A percentile compares a stretch with the other conserved stretches of the same genome.
Evolutionary conservation across 2,888 invertebrate species (phyloP).

Genomic region (Andrena haemorrhoa): DNA sequence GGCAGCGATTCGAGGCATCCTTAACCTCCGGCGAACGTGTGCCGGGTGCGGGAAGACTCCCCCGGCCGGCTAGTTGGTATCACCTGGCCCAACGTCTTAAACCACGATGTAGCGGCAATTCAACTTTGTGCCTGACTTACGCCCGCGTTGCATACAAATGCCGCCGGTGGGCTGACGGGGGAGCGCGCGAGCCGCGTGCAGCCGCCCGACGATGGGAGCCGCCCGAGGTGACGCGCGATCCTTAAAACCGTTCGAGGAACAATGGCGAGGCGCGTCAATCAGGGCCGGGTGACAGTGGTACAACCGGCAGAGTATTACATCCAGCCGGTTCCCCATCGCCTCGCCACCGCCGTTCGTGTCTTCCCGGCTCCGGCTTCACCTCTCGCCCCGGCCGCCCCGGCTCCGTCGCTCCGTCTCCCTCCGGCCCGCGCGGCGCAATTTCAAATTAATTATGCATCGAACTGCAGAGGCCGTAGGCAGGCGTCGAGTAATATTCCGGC

Average conservation of each 20-base stretch:
- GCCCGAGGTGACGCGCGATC: slow-evolving; percentile 38
- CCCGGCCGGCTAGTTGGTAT: slow-evolving; percentile 64
- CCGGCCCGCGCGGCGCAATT: slow-evolving; percentile 61
- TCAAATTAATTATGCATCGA: slow-evolving; percentile 74
- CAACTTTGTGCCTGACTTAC: slow-evolving; percentile 74
- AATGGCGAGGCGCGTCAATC: slow-evolving; percentile 57
- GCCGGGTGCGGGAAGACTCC: slow-evolving; percentile 63
- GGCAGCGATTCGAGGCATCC: slow-evolving; percentile 52
- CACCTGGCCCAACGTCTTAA: slow-evolving; percentile 71
- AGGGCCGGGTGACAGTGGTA: slow-evolving; percentile 51
- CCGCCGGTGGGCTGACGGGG: slow-evolving; percentile 38
- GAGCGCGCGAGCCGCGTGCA: slow-evolving; percentile 64
- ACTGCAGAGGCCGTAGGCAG: slow-evolving; percentile 62
- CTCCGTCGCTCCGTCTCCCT: slow-evolving; percentile 22
- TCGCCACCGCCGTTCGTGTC: slow-evolving; percentile 1
- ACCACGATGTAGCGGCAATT: slow-evolving; percentile 72
- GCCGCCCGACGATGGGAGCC: neutral
- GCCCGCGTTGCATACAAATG: slow-evolving; percentile 73
- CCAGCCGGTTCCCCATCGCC: slow-evolving; percentile 13
- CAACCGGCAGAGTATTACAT: slow-evolving; percentile 40
- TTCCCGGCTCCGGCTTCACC: slow-evolving; percentile 25
- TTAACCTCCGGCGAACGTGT: slow-evolving; percentile 70
- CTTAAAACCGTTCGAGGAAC: slow-evolving; percentile 64
- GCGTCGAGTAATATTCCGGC: slow-evolving; percentile 77
- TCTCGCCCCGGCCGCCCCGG: slow-evolving; percentile 21